These are phyloP conservation scores for Rhinoptilus africanus DNA, from an alignment of 2,113 vertebrate species.

Conservation along the genomic window DNA sequence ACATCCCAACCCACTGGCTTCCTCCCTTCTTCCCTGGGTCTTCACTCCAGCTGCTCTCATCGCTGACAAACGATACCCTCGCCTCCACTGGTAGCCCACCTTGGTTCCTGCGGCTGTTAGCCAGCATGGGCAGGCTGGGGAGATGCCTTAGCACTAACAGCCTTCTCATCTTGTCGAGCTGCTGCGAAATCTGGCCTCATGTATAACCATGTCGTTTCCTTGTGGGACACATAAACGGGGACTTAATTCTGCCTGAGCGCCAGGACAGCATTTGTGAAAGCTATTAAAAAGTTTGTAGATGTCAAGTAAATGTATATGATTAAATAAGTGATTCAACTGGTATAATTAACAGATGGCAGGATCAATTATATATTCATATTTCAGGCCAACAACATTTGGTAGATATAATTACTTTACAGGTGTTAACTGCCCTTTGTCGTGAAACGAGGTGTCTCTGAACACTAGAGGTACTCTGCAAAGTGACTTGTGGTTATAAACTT, in stretches of 20 bases:
- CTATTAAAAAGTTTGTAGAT: slow-evolving; percentile 69
- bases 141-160: not conserved
- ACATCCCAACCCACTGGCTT: not conserved
- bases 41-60: not conserved
- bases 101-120: not conserved
- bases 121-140: not conserved
- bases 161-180: not conserved
- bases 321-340: slow-evolving; percentile 75
- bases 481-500: slow-evolving; percentile 64
- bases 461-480: slow-evolving; percentile 54
- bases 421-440: slow-evolving; percentile 74
- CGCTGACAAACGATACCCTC: not conserved
- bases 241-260: not conserved
- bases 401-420: slow-evolving; percentile 83
- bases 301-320: slow-evolving; percentile 70
- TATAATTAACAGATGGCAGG: slow-evolving; percentile 81
- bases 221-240: not conserved
- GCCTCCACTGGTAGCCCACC: not conserved
- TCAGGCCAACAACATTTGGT: slow-evolving; percentile 80
- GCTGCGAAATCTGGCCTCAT: not conserved
- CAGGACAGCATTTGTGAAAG: slow-evolving; percentile 43
- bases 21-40: not conserved
- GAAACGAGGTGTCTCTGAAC: slow-evolving; percentile 64
- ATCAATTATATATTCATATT: slow-evolving; percentile 78
- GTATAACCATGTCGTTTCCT: not conserved